Evolutionary conservation across 2,113 vertebrate species (phyloP).

Genomic region (Ammodytes marinus): DNA sequence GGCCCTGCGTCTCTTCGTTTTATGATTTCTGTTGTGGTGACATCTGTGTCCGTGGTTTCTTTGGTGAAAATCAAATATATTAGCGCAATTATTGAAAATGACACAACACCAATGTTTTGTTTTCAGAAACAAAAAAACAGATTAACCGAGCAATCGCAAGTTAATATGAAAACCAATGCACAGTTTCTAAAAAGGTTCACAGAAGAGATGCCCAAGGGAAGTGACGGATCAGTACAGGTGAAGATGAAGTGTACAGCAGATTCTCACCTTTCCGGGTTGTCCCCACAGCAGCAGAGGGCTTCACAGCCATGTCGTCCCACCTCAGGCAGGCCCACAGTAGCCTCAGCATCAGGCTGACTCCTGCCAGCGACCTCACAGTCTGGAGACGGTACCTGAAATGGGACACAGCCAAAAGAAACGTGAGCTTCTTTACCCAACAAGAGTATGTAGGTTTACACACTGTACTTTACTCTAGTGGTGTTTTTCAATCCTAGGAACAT

Average conservation of each 20-base stretch:
- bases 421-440: background rate
- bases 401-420: background rate
- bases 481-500: background rate
- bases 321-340: slow-evolving; percentile 96
- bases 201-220: background rate
- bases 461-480: background rate
- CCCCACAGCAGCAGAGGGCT: slow-evolving; percentile 91
- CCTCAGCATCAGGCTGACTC: slow-evolving; percentile 96
- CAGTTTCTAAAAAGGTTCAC: background rate
- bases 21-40: slow-evolving; percentile 98
- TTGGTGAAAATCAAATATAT: slow-evolving; percentile 25
- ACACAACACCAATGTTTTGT: background rate
- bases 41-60: slow-evolving; percentile 98
- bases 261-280: slow-evolving; percentile 94
- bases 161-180: background rate
- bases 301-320: slow-evolving; percentile 99
- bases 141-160: background rate
- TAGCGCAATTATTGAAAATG: background rate
- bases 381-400: slow-evolving; percentile 88
- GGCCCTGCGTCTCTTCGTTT: slow-evolving; percentile 95
- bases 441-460: background rate
- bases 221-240: background rate
- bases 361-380: slow-evolving; percentile 95
- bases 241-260: background rate
- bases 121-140: background rate